Conservation (phyloP, 2,113 vertebrate species). For the Eidolon helvum region DNA sequence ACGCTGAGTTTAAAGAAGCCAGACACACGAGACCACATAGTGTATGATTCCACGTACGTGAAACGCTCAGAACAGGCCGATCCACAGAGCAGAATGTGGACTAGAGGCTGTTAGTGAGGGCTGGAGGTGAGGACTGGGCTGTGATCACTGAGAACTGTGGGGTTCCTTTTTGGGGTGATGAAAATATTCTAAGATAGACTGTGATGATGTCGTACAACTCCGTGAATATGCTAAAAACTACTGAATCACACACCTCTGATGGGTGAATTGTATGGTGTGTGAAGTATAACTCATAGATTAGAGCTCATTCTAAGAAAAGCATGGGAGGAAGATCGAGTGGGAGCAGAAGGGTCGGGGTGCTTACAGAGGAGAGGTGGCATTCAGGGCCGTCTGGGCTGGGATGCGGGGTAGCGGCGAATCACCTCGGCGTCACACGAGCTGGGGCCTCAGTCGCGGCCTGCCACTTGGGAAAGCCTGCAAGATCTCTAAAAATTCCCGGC, state of each 20-base stretch:
- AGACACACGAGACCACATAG: background rate
- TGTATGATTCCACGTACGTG: no score
- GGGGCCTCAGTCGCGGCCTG: background rate
- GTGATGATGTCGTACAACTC: background rate
- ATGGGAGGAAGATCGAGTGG: background rate
- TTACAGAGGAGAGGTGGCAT: no score
- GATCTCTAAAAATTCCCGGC: background rate
- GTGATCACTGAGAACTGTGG: no score
- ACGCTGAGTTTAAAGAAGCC: background rate
- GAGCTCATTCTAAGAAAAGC: background rate
- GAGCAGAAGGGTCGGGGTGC: background rate
- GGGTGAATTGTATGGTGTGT: no score
- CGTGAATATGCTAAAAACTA: background rate
- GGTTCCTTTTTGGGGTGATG: background rate
- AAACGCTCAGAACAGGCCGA: background rate
- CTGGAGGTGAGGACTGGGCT: no score
- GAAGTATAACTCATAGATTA: background rate
- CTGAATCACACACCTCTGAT: background rate
- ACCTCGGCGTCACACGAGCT: rapidly evolving
- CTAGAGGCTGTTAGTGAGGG: background rate
- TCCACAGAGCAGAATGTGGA: background rate
- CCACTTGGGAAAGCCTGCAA: background rate
- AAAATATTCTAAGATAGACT: background rate
- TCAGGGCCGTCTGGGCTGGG: background rate
- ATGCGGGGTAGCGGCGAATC: background rate